Percentiles rank a stretch among this genome's conserved stretches.
These are phyloP conservation scores for Andrena praecox DNA, from an alignment of 2,888 invertebrate species.

Conservation along the genomic window DNA sequence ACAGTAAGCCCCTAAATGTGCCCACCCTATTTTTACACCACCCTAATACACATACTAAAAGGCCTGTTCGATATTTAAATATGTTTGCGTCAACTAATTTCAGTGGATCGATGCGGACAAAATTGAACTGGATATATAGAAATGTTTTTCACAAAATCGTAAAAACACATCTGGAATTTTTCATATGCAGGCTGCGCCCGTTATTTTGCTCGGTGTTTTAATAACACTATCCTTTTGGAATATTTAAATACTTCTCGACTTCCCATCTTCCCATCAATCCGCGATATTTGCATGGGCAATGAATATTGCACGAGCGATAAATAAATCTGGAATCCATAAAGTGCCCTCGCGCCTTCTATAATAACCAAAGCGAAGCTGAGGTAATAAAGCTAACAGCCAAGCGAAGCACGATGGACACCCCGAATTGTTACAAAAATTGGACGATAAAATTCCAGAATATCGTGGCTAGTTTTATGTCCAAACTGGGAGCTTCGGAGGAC, in stretches of 20 bases:
- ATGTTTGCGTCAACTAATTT: neutral
- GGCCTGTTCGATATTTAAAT: neutral
- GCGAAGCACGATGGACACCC: too few relatives aligned
- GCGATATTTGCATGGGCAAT: constrained; percentile 14
- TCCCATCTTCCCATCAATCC: neutral
- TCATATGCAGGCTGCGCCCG: neutral
- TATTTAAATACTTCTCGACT: neutral
- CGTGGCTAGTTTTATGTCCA: too few relatives aligned
- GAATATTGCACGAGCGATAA: neutral
- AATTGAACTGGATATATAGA: neutral
- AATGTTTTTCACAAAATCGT: neutral
- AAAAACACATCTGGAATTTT: neutral
- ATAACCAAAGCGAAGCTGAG: neutral
- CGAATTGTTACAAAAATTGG: too few relatives aligned
- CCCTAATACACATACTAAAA: too few relatives aligned
- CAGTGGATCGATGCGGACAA: neutral
- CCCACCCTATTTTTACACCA: too few relatives aligned
- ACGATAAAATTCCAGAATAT: too few relatives aligned
- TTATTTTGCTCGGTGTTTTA: neutral
- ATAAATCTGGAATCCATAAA: constrained; percentile 30
- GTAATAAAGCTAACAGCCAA: too few relatives aligned
- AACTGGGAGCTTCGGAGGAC: neutral
- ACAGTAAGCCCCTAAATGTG: neutral
- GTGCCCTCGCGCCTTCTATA: neutral
- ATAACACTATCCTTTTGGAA: neutral